phyloP scores from a whole-genome alignment of 2,888 invertebrate species.

The Tachystola acroxantha region DNA sequence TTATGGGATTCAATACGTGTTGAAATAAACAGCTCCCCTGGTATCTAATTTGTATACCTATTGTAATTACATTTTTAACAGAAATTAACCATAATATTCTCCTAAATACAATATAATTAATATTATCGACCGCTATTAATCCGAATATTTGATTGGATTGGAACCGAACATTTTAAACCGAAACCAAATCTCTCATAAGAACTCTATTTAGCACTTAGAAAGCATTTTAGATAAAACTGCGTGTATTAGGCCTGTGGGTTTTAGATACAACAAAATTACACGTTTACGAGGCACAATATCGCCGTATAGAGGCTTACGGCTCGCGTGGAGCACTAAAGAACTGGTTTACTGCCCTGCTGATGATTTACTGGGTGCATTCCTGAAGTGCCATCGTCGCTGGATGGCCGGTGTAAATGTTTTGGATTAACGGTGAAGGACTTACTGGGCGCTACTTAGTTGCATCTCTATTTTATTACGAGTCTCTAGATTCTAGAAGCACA shows the following conservation, averaged over 20 bases:
- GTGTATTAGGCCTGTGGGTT: slow-evolving; percentile 54
- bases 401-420: slow-evolving; percentile 44
- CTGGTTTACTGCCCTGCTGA: slow-evolving; percentile 57
- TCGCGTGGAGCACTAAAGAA: slow-evolving; percentile 53
- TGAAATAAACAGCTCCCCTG: too few species aligned
- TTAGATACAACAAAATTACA: slow-evolving; percentile 66
- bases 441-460: slow-evolving; percentile 26
- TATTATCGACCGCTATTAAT: too few species aligned
- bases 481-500: too few species aligned
- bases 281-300: slow-evolving; percentile 64
- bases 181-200: slow-evolving; percentile 30
- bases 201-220: slow-evolving; percentile 55
- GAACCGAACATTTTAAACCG: too few species aligned
- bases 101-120: too few species aligned
- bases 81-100: too few species aligned
- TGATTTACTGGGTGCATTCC: slow-evolving; percentile 72
- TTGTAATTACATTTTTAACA: too few species aligned
- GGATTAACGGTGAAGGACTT: slow-evolving; percentile 34
- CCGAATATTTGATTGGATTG: too few species aligned
- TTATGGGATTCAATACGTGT: too few species aligned
- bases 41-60: too few species aligned
- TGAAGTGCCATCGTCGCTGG: slow-evolving; percentile 34
- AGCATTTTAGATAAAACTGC: slow-evolving; percentile 63
- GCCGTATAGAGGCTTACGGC: slow-evolving; percentile 43
- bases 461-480: slow-evolving; percentile 5